phyloP scores from a whole-genome alignment of 2,797 vertebrate species.

The Cuniculus paca region DNA sequence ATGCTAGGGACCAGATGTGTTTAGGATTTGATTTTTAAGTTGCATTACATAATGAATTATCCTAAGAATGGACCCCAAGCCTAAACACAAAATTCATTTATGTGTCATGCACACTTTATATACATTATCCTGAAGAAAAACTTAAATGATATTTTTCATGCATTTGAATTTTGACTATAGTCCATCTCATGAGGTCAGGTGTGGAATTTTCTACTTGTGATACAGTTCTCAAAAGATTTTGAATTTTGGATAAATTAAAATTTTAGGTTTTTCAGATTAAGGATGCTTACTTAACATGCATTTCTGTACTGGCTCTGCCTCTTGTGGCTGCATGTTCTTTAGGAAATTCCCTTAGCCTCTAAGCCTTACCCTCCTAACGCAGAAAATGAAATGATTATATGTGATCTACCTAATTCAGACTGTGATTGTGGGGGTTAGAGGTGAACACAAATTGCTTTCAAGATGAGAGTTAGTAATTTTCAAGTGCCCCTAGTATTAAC shows the following conservation, averaged over 20 bases:
- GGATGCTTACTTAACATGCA: neutral
- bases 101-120: no score
- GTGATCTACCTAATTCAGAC: neutral
- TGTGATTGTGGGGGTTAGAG: neutral
- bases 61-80: neutral
- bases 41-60: neutral
- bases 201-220: neutral
- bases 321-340: neutral
- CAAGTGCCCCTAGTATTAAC: neutral
- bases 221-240: neutral
- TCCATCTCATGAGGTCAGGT: neutral
- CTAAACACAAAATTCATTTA: neutral
- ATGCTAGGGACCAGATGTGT: neutral
- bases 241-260: neutral
- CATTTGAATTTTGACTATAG: neutral
- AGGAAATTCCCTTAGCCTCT: neutral
- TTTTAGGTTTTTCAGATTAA: neutral
- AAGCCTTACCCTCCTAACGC: neutral
- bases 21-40: neutral
- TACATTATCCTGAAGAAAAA: neutral
- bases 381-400: neutral
- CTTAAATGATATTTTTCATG: neutral
- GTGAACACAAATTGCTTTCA: neutral
- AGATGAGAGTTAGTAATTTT: neutral
- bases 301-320: neutral